Evolutionary conservation across 2,113 vertebrate genomes (phyloP), one percentile per base, ranked within the genome.

Genomic region (Melospiza georgiana): DNA sequence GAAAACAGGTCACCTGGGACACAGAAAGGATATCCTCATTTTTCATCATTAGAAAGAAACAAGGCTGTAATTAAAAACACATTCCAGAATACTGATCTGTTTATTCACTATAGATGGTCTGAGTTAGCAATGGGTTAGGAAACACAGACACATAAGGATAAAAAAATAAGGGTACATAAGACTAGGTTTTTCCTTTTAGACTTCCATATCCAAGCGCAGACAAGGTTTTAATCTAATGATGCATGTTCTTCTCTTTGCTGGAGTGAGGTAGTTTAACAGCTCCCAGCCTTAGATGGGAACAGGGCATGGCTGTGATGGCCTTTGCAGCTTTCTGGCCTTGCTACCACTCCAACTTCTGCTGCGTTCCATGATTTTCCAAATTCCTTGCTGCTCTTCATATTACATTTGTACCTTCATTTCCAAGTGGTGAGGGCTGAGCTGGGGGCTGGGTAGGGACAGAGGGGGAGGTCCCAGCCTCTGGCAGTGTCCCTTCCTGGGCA

Each of bases 31-130:
- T 88, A 92, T 90, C 85, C 68, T 95, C 63, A 87, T 96, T 96
- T 90, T 88, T 95, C 79, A 89, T 89, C 73, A 87, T 87, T 90
- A 89, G 89, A 72, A 84, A 93, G 88, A 84, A 96, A 94, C 72
- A 93, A 74, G 68, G 35, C 37, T 79, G 44, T 96, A 94, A 97
- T 96, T 92, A 94, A 93, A 90, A 90, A 21, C 94, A 95, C 79
- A 76, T 82, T 87, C 73, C 73, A 90, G 69, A 89, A 72, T 72
- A 75, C 33, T 79, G 48, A 46, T 75, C 86, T 87, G 83, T 89
- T 96, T 94, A 90, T 93, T 83, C 51, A 9, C 51, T 85, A 66
- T 93, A 94, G 78, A 95, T 58, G 71, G 66, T 69, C 41, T 28
- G 52, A 92, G 93, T 87, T 91, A 96, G 46, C 66, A 82, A 48